Evolutionary conservation across 2,797 vertebrate genomes (phyloP), one percentile per base, ranked within the genome.

Genomic region (Sebastolobus altivelis): DNA sequence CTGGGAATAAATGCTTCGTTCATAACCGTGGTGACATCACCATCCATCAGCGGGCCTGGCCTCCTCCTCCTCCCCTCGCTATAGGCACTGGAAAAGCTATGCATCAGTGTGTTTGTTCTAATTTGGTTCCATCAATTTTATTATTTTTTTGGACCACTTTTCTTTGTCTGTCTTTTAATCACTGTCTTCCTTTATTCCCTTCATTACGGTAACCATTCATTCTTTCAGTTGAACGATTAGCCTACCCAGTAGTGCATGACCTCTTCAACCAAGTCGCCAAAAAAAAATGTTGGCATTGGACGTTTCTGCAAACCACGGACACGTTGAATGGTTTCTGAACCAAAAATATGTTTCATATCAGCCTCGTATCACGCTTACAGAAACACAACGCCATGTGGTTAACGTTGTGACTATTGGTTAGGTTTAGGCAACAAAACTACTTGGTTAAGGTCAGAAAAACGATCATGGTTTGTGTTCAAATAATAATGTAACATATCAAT

Each of bases 21-120:
- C n/a, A 54, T 88, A 79, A 83, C 81, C 9, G 22, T 31, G 69
- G 80, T 73, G 87, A 90, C 91, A 88, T 87, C 86, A 81, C 54
- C 84, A 91, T 91, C 86, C 85, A 91, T 92, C 91, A 91, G 81
- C 40, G 29, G 0, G 56, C 67, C 66, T 54, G 40, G 27, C 52
- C 54, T 46, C 67, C 68, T 25, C 72, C 65, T n/a, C 58, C 63
- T 40, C 10, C 54, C 65, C 59, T 56, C 0, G 1, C 56, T 22
- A 22, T 0, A 12, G 11, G 58, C 16, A 4, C 56, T 3, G 31
- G 37, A 6, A 14, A 27, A 5, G 56, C 31, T 31, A 46, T 60
- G 46, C 62, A 65, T 67, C 74, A 22, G 37, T 72, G 16, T 72
- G 38, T 75, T 74, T 77, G 37, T 63, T 52, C 6, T 52, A 43